Evolutionary conservation across 2,113 vertebrate genomes (phyloP), one percentile per base, ranked within the genome.

Genomic region (Gymnocephalus cernua): DNA sequence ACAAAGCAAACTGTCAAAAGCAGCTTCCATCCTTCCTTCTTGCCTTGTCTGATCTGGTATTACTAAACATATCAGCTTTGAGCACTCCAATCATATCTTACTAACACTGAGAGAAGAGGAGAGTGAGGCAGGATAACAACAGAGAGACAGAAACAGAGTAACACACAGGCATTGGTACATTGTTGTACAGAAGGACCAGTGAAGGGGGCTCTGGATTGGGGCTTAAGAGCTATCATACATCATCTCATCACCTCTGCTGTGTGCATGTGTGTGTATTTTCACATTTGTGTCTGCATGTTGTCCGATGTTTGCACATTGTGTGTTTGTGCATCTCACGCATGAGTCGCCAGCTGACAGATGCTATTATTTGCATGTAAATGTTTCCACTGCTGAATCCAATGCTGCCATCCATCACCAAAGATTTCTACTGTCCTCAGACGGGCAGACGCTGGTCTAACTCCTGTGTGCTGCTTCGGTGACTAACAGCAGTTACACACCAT

Each of bases 311-410:
- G 14, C 44, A 19, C 54, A 12, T 29, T 23, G 56, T 32, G 4
- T 71, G 72, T 51, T 54, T 65, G 64, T 50, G 86, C 68, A 58
- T 74, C 50, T 82, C 83, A 65, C 21, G 85, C 82, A 6, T 75
- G 83, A 89, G 83, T 67, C 63, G 82, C 69, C 79, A 45, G 47
- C 68, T 82, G 88, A 92, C 90, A 84, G 88, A 88, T 89, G 89
- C 84, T 87, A 75, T 87, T 88, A 91, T 92, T 92, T 92, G 86
- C 90, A 88, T 88, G 71, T 66, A 85, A 89, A 92, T 89, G 85
- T 88, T 88, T 86, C 91, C 77, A 32, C 80, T 67, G 74, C 74
- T 70, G 82, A 73, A 54, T 81, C 79, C 68, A 74, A 82, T 38
- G 76, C 77, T 15, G 63, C 81, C 87, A 93, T 93, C 85, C 83